These are phyloP conservation scores for Microtus ochrogaster DNA, from an alignment of 2,113 vertebrate species.

Conservation along the genomic window DNA sequence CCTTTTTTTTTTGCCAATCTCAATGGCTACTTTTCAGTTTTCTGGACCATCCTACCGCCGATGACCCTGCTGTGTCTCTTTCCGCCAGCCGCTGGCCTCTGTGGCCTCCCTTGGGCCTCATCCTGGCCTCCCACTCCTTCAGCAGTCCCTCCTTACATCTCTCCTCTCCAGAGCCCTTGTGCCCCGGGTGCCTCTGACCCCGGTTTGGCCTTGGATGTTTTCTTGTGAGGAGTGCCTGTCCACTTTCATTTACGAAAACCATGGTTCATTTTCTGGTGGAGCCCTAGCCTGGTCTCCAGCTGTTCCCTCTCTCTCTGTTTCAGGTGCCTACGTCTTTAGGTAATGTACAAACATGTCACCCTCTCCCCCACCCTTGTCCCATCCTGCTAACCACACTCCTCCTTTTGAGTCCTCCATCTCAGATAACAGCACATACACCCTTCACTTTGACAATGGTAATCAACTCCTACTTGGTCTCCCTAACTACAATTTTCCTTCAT, in stretches of 20 bases:
- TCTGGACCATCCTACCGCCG: neutral
- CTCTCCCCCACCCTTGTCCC: neutral
- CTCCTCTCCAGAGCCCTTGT: neutral
- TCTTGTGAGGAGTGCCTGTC: neutral
- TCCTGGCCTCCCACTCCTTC: neutral
- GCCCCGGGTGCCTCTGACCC: neutral
- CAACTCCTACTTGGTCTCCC: constrained; percentile 5
- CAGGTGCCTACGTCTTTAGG: neutral
- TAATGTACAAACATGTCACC: neutral
- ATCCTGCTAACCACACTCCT: neutral
- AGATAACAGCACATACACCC: neutral
- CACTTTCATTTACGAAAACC: neutral
- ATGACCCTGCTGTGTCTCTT: neutral
- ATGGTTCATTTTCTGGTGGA: neutral
- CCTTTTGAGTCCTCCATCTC: neutral
- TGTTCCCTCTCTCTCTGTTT: neutral
- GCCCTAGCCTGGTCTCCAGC: neutral
- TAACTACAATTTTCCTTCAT: neutral
- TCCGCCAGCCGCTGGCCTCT: neutral
- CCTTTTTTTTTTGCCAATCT: neutral
- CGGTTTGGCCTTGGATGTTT: neutral
- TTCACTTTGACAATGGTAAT: neutral
- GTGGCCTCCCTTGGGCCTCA: neutral
- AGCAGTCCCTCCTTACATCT: neutral
- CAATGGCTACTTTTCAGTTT: neutral